Percentiles rank a stretch among this genome's conserved stretches.
phyloP scores from a whole-genome alignment of 2,797 vertebrate genomes.

The Sebastes nivosus region DNA sequence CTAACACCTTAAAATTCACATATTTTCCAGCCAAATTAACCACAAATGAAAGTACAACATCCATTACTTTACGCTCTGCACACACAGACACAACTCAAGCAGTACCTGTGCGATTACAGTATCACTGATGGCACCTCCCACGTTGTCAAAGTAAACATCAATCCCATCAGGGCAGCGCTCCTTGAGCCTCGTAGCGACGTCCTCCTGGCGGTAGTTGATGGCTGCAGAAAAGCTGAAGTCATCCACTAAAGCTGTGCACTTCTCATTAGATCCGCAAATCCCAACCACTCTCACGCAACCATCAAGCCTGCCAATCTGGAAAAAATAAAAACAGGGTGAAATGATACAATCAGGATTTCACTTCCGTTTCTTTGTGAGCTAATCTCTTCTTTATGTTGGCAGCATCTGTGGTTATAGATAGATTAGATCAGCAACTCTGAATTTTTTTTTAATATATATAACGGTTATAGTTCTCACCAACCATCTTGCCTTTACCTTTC shows the following conservation, averaged over 20 bases:
- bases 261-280: constrained; percentile 92
- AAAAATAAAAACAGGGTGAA: background rate
- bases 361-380: background rate
- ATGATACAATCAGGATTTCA: background rate
- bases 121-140: constrained; percentile 92
- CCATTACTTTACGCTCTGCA: background rate
- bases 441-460: background rate
- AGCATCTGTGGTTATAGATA: background rate
- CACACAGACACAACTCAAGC: background rate
- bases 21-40: background rate
- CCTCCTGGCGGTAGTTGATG: constrained; percentile 89
- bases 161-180: constrained; percentile 88
- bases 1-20: background rate
- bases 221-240: constrained; percentile 90
- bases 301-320: constrained; percentile 89
- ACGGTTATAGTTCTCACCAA: background rate
- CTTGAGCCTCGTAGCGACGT: constrained; percentile 81
- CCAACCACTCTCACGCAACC: constrained; percentile 92
- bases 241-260: constrained; percentile 87
- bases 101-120: constrained; percentile 90
- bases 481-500: background rate
- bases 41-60: background rate
- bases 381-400: background rate
- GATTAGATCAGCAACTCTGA: background rate
- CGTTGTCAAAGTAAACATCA: constrained; percentile 97